phyloP scores from a whole-genome alignment of 2,888 invertebrate species.

The Mythimna impura region DNA sequence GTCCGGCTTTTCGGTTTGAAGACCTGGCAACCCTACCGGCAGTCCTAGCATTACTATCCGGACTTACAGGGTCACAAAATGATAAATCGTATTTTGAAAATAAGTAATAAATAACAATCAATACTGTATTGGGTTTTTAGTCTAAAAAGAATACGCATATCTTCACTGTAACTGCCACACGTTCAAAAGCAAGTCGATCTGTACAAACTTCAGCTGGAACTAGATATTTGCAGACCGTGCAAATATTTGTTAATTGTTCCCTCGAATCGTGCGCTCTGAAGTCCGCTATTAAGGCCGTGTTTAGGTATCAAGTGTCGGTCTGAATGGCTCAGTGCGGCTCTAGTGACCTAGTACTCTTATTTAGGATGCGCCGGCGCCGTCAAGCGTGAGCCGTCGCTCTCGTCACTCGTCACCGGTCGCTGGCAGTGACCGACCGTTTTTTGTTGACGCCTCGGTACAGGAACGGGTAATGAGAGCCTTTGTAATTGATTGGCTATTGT shows the following conservation, averaged over 20 bases:
- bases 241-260: not conserved
- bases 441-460: not conserved
- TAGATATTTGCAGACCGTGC: not conserved
- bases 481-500: conserved; percentile 37
- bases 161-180: not conserved
- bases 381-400: conserved; percentile 14
- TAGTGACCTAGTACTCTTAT: conserved; percentile 46
- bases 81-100: too few relatives aligned
- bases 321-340: not conserved
- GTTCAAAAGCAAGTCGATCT: too few relatives aligned
- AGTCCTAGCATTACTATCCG: too few relatives aligned
- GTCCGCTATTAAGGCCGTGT: conserved; percentile 10
- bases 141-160: too few relatives aligned
- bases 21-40: too few relatives aligned
- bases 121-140: too few relatives aligned
- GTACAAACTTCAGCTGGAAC: conserved; percentile 2
- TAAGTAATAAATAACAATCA: too few relatives aligned
- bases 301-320: conserved; percentile 16
- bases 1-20: too few relatives aligned
- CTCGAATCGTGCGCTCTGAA: not conserved
- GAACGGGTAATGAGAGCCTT: conserved; percentile 5
- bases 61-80: too few relatives aligned
- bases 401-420: not conserved
- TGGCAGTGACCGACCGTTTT: conserved; percentile 17
- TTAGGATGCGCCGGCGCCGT: conserved; percentile 36